Conservation (phyloP, 2,888 invertebrate genomes). For the Zootermopsis nevadensis region DNA sequence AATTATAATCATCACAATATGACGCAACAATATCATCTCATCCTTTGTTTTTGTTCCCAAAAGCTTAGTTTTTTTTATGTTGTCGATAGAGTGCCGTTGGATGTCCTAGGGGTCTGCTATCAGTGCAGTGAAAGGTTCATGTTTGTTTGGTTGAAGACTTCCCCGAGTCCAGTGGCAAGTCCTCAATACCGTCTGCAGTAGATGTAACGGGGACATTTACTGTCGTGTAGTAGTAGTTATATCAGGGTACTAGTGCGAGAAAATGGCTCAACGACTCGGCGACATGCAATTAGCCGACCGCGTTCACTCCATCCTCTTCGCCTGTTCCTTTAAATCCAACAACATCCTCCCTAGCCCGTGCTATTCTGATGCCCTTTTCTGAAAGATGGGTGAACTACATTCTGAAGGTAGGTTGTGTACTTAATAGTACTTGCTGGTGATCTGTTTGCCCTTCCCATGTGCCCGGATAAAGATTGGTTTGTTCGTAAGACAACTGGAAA, state of each 20-base stretch:
- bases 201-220: slow-evolving; percentile 14
- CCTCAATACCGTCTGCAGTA: slow-evolving; percentile 14
- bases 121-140: not conserved
- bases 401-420: slow-evolving; percentile 32
- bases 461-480: no score
- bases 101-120: no score
- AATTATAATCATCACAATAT: no score
- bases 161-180: not conserved
- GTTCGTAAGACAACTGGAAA: no score
- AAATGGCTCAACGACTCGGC: slow-evolving; percentile 36
- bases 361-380: not conserved
- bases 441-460: not conserved
- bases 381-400: not conserved
- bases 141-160: slow-evolving; percentile 31
- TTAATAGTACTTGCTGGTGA: not conserved
- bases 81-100: no score
- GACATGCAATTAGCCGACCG: slow-evolving; percentile 39
- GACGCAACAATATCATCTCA: no score
- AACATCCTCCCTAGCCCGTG: not conserved
- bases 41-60: no score
- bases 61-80: no score
- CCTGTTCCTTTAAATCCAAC: slow-evolving; percentile 8
- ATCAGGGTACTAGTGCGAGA: slow-evolving; percentile 11
- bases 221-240: not conserved
- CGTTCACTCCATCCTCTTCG: not conserved